These are phyloP conservation scores for Neodon shergylaensis DNA, from an alignment of 2,113 vertebrate species.

Conservation along the genomic window DNA sequence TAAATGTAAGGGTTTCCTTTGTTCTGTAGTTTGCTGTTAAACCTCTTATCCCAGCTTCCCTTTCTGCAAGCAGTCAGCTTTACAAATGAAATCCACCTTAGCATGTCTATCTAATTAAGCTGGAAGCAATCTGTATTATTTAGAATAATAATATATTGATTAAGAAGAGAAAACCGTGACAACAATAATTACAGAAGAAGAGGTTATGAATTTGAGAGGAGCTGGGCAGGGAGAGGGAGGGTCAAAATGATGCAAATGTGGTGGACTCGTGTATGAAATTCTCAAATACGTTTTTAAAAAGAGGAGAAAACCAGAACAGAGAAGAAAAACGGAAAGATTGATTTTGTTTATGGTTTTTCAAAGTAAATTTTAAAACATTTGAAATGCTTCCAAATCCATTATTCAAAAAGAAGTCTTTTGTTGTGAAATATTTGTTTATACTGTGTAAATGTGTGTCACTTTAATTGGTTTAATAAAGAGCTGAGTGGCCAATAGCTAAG, in stretches of 20 bases:
- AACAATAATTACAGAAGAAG: not conserved
- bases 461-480: not conserved
- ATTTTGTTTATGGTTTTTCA: not conserved
- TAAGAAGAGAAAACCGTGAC: not conserved
- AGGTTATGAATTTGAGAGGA: not conserved
- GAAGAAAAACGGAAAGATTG: constrained; percentile 3
- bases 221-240: not conserved
- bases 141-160: not conserved
- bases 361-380: not conserved
- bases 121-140: not conserved
- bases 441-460: not conserved
- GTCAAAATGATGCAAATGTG: not conserved
- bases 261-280: not conserved
- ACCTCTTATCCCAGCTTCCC: not conserved
- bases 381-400: not conserved
- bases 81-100: not conserved
- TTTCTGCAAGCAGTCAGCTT: not conserved
- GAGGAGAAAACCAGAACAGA: not conserved
- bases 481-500: not conserved
- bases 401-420: not conserved
- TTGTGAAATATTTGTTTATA: not conserved
- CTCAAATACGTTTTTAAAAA: not conserved
- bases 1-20: not conserved
- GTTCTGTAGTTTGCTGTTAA: not conserved
- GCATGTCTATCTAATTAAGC: not conserved